Evolutionary conservation across 2,113 vertebrate genomes (phyloP).

Genomic region (Synchiropus splendidus): DNA sequence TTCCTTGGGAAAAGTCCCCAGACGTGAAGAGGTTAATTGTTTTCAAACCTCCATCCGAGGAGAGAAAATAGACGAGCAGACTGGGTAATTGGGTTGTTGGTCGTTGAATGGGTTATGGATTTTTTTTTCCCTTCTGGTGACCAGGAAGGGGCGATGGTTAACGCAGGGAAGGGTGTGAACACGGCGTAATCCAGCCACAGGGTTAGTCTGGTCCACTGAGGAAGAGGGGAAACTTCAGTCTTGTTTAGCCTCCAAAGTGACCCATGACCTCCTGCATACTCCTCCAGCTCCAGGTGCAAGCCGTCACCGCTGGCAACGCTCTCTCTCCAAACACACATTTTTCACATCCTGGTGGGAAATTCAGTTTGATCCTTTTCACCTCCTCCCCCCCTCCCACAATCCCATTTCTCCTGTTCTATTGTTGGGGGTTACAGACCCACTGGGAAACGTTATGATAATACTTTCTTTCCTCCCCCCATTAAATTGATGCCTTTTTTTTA

Average conservation of each 20-base stretch:
- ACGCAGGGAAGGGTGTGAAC: slow-evolving; percentile 58
- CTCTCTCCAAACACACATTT: slow-evolving; percentile 31
- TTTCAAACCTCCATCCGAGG: slow-evolving; percentile 67
- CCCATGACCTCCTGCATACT: slow-evolving; percentile 68
- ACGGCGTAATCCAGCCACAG: slow-evolving; percentile 71
- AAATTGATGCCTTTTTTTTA: slow-evolving; percentile 24
- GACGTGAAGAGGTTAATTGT: slow-evolving; percentile 75
- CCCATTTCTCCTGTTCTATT: slow-evolving; percentile 28
- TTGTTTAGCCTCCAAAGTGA: slow-evolving; percentile 73
- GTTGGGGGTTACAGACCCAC: slow-evolving; percentile 37
- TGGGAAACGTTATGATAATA: neutral
- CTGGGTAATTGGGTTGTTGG: slow-evolving; percentile 70
- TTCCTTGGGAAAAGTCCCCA: slow-evolving; percentile 52
- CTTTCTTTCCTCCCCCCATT: slow-evolving; percentile 7
- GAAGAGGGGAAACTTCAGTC: slow-evolving; percentile 63
- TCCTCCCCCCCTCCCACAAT: slow-evolving; percentile 12
- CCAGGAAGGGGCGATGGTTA: slow-evolving; percentile 31
- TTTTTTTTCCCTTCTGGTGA: slow-evolving; percentile 52
- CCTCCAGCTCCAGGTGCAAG: slow-evolving; percentile 80
- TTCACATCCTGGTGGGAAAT: slow-evolving; percentile 39
- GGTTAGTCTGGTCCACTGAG: slow-evolving; percentile 76
- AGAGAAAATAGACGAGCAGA: slow-evolving; percentile 56
- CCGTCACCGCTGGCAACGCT: slow-evolving; percentile 47
- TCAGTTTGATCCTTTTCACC: slow-evolving; percentile 31
- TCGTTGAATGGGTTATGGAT: slow-evolving; percentile 82